These are phyloP conservation scores for Lycaon pictus DNA, from an alignment of 2,113 vertebrate species.

Conservation along the genomic window DNA sequence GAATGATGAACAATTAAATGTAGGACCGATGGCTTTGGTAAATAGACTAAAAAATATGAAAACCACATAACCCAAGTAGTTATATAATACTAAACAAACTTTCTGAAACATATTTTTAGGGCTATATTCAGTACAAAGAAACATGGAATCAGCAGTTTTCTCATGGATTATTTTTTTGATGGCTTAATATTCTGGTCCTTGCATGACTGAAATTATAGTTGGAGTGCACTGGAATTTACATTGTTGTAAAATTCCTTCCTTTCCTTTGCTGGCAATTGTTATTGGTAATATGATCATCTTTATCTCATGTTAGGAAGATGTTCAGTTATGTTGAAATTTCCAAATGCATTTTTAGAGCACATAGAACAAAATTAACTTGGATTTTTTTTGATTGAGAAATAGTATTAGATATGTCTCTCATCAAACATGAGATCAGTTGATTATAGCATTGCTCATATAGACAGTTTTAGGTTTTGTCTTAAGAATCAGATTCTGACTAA, in stretches of 20 bases:
- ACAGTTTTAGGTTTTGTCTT: neutral
- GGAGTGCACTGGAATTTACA: neutral
- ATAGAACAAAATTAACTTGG: neutral
- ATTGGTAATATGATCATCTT: constrained; percentile 15
- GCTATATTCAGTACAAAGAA: constrained; percentile 57
- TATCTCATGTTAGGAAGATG: neutral
- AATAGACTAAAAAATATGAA: constrained; percentile 77
- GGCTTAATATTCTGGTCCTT: constrained; percentile 71
- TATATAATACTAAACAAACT: constrained; percentile 76
- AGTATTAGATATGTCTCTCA: neutral
- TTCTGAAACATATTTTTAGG: constrained; percentile 75
- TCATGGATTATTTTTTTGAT: constrained; percentile 70
- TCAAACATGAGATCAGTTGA: neutral
- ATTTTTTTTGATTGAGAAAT: neutral
- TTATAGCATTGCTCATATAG: neutral
- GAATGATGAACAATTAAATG: constrained; percentile 72
- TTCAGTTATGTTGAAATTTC: constrained; percentile 8
- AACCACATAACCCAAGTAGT: constrained; percentile 78
- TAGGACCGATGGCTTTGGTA: constrained; percentile 74
- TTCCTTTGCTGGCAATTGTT: constrained; percentile 41
- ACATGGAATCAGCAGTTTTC: constrained; percentile 74
- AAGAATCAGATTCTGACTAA: neutral
- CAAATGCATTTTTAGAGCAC: neutral
- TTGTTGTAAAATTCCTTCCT: neutral
- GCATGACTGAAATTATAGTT: constrained; percentile 62